Evolutionary conservation across 2,797 vertebrate genomes (phyloP).

Genomic region (Alectoris magna): DNA sequence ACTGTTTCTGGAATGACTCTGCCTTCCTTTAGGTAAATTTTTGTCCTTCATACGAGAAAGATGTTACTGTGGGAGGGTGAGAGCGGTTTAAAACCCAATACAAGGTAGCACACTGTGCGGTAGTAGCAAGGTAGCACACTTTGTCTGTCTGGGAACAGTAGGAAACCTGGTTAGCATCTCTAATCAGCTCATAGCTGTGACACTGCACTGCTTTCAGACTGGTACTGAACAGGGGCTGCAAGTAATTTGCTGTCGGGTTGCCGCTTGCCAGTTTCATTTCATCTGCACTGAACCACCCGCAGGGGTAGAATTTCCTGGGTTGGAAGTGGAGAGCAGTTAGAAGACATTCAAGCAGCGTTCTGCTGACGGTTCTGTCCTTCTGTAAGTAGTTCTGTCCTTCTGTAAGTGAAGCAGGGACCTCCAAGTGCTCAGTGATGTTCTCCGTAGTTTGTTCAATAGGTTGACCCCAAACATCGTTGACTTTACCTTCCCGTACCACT

Average conservation of each 20-base stretch:
- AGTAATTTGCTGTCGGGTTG: background rate
- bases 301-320: background rate
- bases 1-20: background rate
- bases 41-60: background rate
- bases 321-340: background rate
- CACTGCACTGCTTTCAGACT: background rate
- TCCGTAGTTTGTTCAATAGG: rapidly evolving
- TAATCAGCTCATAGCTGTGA: background rate
- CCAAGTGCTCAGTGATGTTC: rapidly evolving
- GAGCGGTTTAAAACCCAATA: background rate
- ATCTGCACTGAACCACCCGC: background rate
- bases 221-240: background rate
- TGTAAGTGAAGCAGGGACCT: background rate
- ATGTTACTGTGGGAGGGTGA: rapidly evolving
- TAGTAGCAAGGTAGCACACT: background rate
- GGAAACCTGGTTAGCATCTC: background rate
- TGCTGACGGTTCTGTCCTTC: background rate
- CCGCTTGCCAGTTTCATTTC: background rate
- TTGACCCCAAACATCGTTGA: background rate
- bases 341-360: background rate
- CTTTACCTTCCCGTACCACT: rapidly evolving
- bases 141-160: background rate
- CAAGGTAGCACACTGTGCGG: too few relatives aligned
- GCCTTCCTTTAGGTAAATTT: rapidly evolving
- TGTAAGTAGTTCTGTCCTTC: background rate